Evolutionary conservation across 2,888 invertebrate species (phyloP).

Genomic region (Helobdella robusta): DNA sequence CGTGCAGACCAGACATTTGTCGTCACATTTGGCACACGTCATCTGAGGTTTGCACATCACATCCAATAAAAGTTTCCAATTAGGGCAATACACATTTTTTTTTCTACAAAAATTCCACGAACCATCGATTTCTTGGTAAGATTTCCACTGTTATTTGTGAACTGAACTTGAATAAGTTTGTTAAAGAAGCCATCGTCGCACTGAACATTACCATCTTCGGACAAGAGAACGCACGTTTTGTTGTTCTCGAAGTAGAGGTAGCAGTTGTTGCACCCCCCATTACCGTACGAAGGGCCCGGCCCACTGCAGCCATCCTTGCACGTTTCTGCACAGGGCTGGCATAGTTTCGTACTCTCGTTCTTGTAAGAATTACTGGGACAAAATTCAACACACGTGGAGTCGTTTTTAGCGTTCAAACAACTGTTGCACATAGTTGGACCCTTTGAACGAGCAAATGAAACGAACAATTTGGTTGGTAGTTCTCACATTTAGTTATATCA

Average conservation of each 20-base stretch:
- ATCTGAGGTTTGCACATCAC: too few species aligned
- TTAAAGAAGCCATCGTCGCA: neutral
- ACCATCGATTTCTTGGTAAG: neutral
- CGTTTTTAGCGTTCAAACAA: constrained; percentile 6
- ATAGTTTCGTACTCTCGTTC: neutral
- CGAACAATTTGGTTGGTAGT: too few species aligned
- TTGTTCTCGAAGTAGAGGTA: neutral
- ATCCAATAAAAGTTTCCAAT: too few species aligned
- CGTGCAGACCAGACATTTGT: too few species aligned
- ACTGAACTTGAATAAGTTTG: neutral
- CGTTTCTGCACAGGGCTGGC: neutral
- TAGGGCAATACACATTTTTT: too few species aligned
- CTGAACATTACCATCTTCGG: neutral
- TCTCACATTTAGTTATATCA: too few species aligned
- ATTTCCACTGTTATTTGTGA: neutral
- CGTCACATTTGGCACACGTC: too few species aligned
- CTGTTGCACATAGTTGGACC: constrained; percentile 1
- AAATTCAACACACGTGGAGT: neutral
- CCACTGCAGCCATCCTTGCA: constrained; percentile 9
- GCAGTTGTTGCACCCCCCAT: constrained; percentile 8
- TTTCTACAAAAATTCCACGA: neutral
- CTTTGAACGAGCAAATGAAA: neutral
- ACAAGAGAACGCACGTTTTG: neutral
- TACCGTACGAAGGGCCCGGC: neutral
- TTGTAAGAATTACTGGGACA: neutral